Evolutionary conservation across 1,140 invertebrate genomes (phyloP).

Genomic region (Zaprionus tsacasi): DNA sequence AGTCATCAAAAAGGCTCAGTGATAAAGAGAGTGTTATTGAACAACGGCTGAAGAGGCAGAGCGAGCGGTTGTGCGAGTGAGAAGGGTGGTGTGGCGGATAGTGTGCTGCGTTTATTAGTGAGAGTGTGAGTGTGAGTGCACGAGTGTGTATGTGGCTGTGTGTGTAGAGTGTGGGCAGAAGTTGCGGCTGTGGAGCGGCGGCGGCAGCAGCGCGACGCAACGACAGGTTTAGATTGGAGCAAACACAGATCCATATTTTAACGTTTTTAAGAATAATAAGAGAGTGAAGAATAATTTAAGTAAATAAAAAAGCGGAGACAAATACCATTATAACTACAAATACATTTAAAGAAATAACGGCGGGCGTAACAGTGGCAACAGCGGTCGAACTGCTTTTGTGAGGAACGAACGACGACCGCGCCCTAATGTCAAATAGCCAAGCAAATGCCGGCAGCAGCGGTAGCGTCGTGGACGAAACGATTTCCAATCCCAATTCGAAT

Average conservation of each 20-base stretch:
- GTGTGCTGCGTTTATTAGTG: constrained; percentile 35
- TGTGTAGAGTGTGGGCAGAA: constrained; percentile 68
- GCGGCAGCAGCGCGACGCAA: constrained; percentile 29
- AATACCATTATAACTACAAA: constrained; percentile 18
- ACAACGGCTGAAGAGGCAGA: constrained; percentile 55
- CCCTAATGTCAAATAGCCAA: constrained; percentile 84
- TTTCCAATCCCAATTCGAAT: constrained; percentile 31
- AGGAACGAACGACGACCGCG: constrained; percentile 62
- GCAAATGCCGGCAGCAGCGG: constrained; percentile 75
- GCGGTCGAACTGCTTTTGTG: constrained; percentile 56
- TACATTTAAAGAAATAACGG: constrained; percentile 39
- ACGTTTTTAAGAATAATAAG: constrained; percentile 39
- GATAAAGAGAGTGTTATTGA: constrained; percentile 65
- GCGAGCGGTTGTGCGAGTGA: constrained; percentile 29
- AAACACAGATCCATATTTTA: constrained; percentile 35
- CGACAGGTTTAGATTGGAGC: constrained; percentile 57
- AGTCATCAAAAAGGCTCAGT: constrained; percentile 29
- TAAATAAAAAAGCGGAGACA: constrained; percentile 31
- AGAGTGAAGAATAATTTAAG: constrained; percentile 38
- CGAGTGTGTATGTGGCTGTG: constrained; percentile 41
- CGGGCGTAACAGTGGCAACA: constrained; percentile 34
- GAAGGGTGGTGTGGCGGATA: constrained; percentile 52
- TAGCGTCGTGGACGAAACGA: constrained; percentile 72
- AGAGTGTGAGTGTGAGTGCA: constrained; percentile 40
- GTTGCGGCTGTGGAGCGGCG: constrained; percentile 52